A percentile compares a stretch with the other conserved stretches of the same genome.
Evolutionary conservation across 2,797 vertebrate genomes (phyloP).

Genomic region (Eurystomus glaucurus): DNA sequence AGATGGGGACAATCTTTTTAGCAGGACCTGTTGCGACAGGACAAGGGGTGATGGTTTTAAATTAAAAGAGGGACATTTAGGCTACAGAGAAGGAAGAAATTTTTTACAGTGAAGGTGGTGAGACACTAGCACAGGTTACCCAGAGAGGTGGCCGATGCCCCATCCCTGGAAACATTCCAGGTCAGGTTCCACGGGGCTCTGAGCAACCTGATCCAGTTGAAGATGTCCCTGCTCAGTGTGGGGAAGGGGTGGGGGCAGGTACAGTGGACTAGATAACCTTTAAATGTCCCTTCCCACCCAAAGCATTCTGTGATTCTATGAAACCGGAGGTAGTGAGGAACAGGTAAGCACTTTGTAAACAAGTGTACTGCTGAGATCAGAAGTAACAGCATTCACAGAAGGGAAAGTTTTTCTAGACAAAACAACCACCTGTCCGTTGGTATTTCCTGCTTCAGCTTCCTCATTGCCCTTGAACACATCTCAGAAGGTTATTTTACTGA

Average conservation of each 20-base stretch:
- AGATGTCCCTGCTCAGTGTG: no score
- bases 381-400: neutral
- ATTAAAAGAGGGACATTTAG: neutral
- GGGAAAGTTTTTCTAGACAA: neutral
- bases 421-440: neutral
- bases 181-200: neutral
- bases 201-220: neutral
- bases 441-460: conserved; percentile 36
- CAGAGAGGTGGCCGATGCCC: neutral
- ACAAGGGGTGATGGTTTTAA: neutral
- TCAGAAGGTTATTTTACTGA: neutral
- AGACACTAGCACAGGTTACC: neutral
- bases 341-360: neutral
- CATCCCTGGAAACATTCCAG: neutral
- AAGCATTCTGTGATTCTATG: neutral
- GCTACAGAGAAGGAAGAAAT: neutral
- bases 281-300: neutral
- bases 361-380: neutral
- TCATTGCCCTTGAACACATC: neutral
- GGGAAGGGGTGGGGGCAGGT: no score
- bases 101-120: neutral
- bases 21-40: neutral
- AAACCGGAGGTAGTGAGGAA: neutral
- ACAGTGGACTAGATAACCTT: no score
- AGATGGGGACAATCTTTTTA: neutral